Conservation (phyloP, 1,140 invertebrate genomes). For the Saccostrea glomerata region DNA sequence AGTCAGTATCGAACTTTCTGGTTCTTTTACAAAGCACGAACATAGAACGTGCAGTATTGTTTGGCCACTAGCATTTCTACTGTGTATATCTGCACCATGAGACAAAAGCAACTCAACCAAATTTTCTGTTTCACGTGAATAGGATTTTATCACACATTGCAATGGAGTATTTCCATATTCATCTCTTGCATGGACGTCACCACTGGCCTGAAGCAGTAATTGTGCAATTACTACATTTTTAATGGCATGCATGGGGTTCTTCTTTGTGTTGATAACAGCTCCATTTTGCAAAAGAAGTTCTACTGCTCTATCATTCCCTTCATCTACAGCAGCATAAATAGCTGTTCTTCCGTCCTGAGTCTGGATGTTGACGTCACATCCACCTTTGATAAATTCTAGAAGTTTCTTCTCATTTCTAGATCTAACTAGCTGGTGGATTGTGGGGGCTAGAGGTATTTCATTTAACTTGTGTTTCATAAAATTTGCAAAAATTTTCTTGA, state of each 20-base stretch:
- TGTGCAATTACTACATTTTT: slow-evolving; percentile 15
- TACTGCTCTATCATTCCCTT: slow-evolving; percentile 13
- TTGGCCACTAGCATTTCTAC: slow-evolving; percentile 1
- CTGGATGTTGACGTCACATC: slow-evolving; percentile 24
- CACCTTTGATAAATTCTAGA: not conserved
- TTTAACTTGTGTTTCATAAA: too few species aligned
- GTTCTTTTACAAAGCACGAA: not conserved
- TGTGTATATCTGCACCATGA: not conserved
- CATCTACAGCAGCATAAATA: slow-evolving; percentile 24
- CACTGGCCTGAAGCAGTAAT: slow-evolving; percentile 5
- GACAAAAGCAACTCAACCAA: slow-evolving; percentile 10
- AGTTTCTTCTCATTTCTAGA: not conserved
- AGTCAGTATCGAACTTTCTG: slow-evolving; percentile 21
- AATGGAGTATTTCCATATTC: slow-evolving; percentile 38
- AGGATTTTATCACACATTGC: not conserved
- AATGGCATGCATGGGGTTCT: not conserved
- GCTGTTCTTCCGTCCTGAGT: slow-evolving; percentile 19
- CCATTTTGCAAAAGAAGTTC: slow-evolving; percentile 34
- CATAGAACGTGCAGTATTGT: slow-evolving; percentile 33
- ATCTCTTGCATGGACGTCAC: not conserved
- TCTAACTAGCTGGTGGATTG: slow-evolving; percentile 26
- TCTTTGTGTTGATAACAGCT: slow-evolving; percentile 12
- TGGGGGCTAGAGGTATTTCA: not conserved
- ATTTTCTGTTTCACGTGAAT: not conserved
- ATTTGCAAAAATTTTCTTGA: too few species aligned